Evolutionary conservation across 2,888 invertebrate species (phyloP), one percentile per base, ranked within the genome.

Genomic region (Eulithis prunata): DNA sequence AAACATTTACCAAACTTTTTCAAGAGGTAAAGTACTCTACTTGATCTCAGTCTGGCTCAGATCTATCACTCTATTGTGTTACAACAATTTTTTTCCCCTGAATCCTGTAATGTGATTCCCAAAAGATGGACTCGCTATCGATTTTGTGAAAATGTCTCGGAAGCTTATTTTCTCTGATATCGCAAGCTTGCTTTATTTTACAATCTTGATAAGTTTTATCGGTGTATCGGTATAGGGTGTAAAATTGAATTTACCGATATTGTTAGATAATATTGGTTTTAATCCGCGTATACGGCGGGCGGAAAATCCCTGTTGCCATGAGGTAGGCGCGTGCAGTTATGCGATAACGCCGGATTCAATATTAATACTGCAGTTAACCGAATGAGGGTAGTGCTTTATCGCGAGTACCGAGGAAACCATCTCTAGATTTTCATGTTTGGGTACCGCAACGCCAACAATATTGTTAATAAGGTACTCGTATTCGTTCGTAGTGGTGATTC

Each of bases 1-100:
- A 71, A 71, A 78, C 76, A 77, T 77, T 75, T 75, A 73, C 72
- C 56, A 68, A 73, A 73, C 66, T 73, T 80, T 78, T 79, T 75
- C 69, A 71, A 71, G 76, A 54, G 52, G 13, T 60, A 21, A 53
- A 53, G 38, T 38, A 76, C 74, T 77, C 70, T 75, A 73, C 71
- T 78, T 69, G 72, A 75, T 75, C 63, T 75, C 70, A 69, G 70
- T 69, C 72, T 70, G 69, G 67, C 70, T 76, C 62, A 64, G 72
- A 77, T 72, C 66, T 70, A 66, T 65, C 55, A 62, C 49, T 59
- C 55, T 69, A 62, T 69, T 68, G 57, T 69, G 56, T 28, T 54
- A 66, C 47, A 59, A 66, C 62, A 64, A 65, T 65, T 69, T 66
- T 56, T 65, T 55, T 62, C 64, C 47, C 41, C 56, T 38, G 45